Percentiles rank a stretch among this genome's conserved stretches.
These are phyloP conservation scores for Ammodramus savannarum DNA, from an alignment of 2,113 vertebrate genomes.

Conservation along the genomic window DNA sequence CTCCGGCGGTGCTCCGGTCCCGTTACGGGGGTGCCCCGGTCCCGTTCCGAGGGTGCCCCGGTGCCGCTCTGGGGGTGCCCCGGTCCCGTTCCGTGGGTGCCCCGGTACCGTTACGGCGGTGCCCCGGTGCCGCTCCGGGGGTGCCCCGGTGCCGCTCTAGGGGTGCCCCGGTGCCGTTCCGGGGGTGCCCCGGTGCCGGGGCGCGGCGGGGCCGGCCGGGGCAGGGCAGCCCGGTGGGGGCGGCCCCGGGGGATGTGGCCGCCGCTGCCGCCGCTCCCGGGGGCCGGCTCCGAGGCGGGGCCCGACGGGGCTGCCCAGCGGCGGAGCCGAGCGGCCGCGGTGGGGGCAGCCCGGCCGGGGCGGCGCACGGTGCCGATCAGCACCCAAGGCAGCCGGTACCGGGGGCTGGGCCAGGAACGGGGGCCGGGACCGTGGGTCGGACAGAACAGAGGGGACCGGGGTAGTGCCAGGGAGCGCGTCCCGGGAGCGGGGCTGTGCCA, in stretches of 20 bases:
- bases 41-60: background rate
- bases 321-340: background rate
- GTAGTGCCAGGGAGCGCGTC: background rate
- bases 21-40: background rate
- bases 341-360: background rate
- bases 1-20: too few species aligned
- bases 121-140: background rate
- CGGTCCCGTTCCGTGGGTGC: too few species aligned
- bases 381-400: background rate
- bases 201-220: background rate
- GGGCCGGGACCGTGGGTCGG: background rate
- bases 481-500: background rate
- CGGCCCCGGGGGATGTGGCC: constrained; percentile 31
- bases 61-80: too few species aligned
- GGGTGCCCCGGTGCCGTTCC: too few species aligned
- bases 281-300: constrained; percentile 19
- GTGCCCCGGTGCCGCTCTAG: too few species aligned
- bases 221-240: background rate
- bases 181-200: background rate
- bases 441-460: background rate
- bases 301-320: background rate
- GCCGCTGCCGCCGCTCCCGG: background rate
- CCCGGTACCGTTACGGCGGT: too few species aligned
- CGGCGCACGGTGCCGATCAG: background rate
- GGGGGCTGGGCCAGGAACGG: background rate